phyloP scores from a whole-genome alignment of 2,797 vertebrate genomes.

The Pipistrellus kuhlii region DNA sequence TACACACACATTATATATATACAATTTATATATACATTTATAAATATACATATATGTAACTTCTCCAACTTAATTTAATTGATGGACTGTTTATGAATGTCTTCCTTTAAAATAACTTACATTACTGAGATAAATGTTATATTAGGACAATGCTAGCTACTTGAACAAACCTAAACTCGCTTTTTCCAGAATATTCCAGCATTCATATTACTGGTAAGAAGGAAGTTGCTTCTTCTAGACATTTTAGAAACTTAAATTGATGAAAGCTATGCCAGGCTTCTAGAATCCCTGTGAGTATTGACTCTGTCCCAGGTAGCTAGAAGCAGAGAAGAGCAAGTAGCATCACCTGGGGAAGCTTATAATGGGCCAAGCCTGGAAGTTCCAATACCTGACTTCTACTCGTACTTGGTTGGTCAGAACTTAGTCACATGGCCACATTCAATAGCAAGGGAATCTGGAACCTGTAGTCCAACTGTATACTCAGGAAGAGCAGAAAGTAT shows the following conservation, averaged over 20 bases:
- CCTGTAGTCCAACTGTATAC: neutral
- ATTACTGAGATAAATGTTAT: neutral
- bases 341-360: neutral
- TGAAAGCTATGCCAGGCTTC: neutral
- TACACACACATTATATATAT: neutral
- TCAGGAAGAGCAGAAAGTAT: neutral
- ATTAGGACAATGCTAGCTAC: neutral
- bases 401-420: neutral
- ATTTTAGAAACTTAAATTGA: constrained; percentile 25
- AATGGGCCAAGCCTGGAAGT: neutral
- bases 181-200: constrained; percentile 13
- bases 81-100: neutral
- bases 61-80: neutral
- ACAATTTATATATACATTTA: neutral
- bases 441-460: neutral
- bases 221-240: neutral
- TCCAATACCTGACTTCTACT: neutral
- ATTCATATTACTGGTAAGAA: neutral
- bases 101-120: neutral
- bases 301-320: neutral
- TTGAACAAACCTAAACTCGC: neutral
- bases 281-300: neutral
- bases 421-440: neutral
- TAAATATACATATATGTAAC: neutral
- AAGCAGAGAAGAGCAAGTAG: neutral